Conservation (phyloP, 2,888 invertebrate genomes). For the Phengaris arion region DNA sequence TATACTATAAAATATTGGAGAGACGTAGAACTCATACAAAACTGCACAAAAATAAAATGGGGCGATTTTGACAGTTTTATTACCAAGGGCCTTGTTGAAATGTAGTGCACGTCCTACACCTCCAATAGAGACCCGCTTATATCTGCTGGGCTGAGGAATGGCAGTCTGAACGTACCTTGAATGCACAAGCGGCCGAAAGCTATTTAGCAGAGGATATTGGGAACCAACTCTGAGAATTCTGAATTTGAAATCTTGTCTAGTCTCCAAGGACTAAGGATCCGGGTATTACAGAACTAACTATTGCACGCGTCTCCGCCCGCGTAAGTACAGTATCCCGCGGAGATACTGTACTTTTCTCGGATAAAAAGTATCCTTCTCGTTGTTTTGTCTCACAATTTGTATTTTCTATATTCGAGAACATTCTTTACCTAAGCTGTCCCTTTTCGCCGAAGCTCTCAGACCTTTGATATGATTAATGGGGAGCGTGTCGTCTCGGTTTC, state of each 20-base stretch:
- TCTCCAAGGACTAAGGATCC: not conserved
- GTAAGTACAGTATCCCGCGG: too few species aligned
- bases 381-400: not conserved
- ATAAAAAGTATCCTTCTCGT: too few species aligned
- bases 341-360: too few species aligned
- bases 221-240: not conserved
- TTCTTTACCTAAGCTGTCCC: not conserved
- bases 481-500: conserved; percentile 6
- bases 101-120: not conserved
- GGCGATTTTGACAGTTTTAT: conserved; percentile 4
- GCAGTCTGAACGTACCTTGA: not conserved
- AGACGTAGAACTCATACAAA: not conserved
- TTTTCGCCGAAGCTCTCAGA: conserved; percentile 13
- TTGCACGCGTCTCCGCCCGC: too few species aligned
- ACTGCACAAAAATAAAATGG: not conserved
- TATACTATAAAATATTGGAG: not conserved
- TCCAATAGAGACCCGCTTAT: not conserved
- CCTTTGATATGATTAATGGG: conserved; percentile 22
- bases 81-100: not conserved
- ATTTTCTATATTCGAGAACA: not conserved
- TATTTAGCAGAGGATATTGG: not conserved
- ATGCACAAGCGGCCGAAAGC: not conserved
- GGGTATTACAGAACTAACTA: too few species aligned
- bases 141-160: not conserved
- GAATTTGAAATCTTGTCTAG: not conserved